Evolutionary conservation across 2,888 invertebrate species (phyloP), one percentile per base, ranked within the genome.

Genomic region (Tolmerus cingulatus): DNA sequence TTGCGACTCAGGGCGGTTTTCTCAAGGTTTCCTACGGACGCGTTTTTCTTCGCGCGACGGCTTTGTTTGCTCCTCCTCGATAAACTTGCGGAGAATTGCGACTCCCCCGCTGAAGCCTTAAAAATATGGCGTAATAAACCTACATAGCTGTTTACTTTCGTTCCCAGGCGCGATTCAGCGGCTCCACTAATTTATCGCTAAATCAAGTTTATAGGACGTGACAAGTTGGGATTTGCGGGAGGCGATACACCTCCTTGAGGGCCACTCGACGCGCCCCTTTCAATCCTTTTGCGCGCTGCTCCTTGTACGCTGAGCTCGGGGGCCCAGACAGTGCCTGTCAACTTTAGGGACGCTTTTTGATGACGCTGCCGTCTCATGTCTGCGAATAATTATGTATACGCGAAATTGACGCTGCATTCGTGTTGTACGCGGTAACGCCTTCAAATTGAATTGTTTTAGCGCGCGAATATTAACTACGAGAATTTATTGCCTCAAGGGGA

Each of bases 51-150:
- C 23, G 19, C 8, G 27, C 27, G 19, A 27, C 12, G 66, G 27
- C 23, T 66, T 9, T 66, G 57, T 57, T 57, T 57, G 57, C 2
- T 57, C 23, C 2, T 57, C 23, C 57, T 57, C 23, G 57, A 19
- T 57, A n/a, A 57, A 19, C 23, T 57, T 51, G 7, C 34, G 3
- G 34, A 34, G 34, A 7, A 0, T 34, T 34, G 34, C n/a, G 16
- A 5, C 51, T n/a, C 51, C 5, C 16, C 5, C 51, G 51, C 51
- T 5, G 51, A 79, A 79, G 27, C 79, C 51, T 14, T 30, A 51
- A 79, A 79, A 51, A 55, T 55, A 79, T 79, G 51, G 23, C 79
- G 79, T 79, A 76, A 76, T 76, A 74, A 30, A n/a, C 37, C 37
- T 37, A 30, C n/a, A n/a, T n/a, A n/a, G n/a, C n/a, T n/a, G n/a